Base-by-base conservation (phyloP, 1,140 invertebrate genomes). In the Leptinotarsa lineolata region DNA sequence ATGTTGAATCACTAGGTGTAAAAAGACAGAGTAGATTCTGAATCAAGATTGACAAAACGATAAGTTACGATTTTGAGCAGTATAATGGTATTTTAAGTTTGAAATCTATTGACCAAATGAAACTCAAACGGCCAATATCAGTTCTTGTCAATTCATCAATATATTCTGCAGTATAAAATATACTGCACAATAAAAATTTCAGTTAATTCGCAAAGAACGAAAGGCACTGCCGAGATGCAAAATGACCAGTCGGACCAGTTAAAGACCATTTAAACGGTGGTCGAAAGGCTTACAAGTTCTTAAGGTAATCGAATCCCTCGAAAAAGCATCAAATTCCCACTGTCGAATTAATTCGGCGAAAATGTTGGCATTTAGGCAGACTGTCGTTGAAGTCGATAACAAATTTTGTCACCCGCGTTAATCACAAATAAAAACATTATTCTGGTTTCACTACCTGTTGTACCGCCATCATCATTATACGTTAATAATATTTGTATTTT, bases 261-360 rank as follows among this genome's bases (percentile, higher is more conserved):
- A 11, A 39, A 11, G 48, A 18, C 48, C 48, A 13, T 54, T 54
- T 54, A 54, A 54, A 54, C 48, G 48, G 16, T 54, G 48, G 48
- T 18, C 48, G n/a, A 54, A 54, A 54, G 48, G 48, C 48, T 54
- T n/a, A 54, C 48, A 54, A n/a, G 12, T 54, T 54, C 48, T 54
- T 54, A 6, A 54, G n/a, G 48, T 54, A 54, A 54, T 13, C 48
- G 48, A 54, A 54, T 54, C 16, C 48, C 48, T 18, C 48, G 15
- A 13, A 54, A 54, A 54, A 54, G n/a, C 12, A 54, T 54, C 48
- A 54, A 54, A 54, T 54, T 54, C 48, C 48, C 2, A 54, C 48
- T n/a, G 48, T 54, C 48, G 48, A 54, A 54, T 54, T 54, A 54
- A 54, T 54, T 54, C 48, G 48, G 48, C 48, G 48, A 54, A 54